A percentile compares a stretch with the other conserved stretches of the same genome.
These are phyloP conservation scores for Ophioderma brevispina DNA, from an alignment of 35 echinoderm and acorn worm species.

Conservation along the genomic window DNA sequence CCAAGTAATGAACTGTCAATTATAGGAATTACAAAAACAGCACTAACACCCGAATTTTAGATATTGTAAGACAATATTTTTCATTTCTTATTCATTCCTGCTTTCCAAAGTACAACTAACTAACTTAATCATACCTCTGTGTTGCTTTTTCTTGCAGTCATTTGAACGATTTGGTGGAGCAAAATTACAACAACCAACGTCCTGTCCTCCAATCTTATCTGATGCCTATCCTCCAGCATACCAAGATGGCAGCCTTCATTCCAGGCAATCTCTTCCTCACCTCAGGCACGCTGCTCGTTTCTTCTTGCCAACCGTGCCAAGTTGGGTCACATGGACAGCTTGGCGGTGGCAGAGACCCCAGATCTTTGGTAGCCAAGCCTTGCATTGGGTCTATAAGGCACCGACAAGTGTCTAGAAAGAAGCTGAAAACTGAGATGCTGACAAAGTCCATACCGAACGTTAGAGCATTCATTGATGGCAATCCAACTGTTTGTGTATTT, in stretches of 20 bases:
- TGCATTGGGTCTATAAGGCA: slow-evolving; percentile 90
- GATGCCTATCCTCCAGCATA: slow-evolving; percentile 95
- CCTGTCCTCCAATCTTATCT: slow-evolving; percentile 95
- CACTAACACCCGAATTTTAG: too few relatives aligned
- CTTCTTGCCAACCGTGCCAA: slow-evolving; percentile 93
- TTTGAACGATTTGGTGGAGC: slow-evolving; percentile 97
- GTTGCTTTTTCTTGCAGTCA: too few relatives aligned
- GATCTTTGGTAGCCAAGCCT: slow-evolving; percentile 82
- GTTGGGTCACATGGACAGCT: slow-evolving; percentile 93
- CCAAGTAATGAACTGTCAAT: too few relatives aligned
- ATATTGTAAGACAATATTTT: too few relatives aligned
- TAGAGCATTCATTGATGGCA: slow-evolving; percentile 75
- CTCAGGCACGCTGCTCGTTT: slow-evolving; percentile 89
- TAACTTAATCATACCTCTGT: too few relatives aligned
- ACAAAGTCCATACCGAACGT: slow-evolving; percentile 26
- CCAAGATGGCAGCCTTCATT: slow-evolving; percentile 93
- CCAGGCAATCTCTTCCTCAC: slow-evolving; percentile 83
- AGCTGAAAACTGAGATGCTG: slow-evolving; percentile 36
- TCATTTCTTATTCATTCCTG: too few relatives aligned
- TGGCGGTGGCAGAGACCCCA: slow-evolving; percentile 94
- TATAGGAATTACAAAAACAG: too few relatives aligned
- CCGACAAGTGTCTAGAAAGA: slow-evolving; percentile 86
- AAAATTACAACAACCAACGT: slow-evolving; percentile 96
- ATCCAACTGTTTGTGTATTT: slow-evolving; percentile 96
- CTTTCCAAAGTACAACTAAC: too few relatives aligned